Percentiles rank a stretch among this genome's conserved stretches.
phyloP scores from a whole-genome alignment of 2,888 invertebrate species.

The Hyposoter didymator region DNA sequence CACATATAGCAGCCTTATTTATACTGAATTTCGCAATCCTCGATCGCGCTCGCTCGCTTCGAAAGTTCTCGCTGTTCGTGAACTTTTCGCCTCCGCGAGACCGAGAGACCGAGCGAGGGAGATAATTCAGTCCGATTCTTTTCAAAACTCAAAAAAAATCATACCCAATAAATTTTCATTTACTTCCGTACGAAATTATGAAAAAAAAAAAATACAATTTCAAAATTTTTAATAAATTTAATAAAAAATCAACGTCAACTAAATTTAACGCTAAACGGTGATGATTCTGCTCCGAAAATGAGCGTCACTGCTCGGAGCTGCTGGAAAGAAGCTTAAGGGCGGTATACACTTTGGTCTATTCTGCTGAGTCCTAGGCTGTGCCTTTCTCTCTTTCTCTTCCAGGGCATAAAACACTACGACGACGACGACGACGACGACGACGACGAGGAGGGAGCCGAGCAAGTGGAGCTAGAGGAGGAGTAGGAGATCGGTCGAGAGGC shows the following conservation, averaged over 20 bases:
- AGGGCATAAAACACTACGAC: slow-evolving; percentile 44
- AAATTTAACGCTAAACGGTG: neutral
- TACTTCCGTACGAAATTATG: too few relatives aligned
- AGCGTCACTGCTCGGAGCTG: slow-evolving; percentile 21
- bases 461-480: neutral
- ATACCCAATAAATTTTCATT: too few relatives aligned
- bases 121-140: neutral
- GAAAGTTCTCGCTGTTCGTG: slow-evolving; percentile 32
- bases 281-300: neutral
- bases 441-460: neutral
- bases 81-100: slow-evolving; percentile 26
- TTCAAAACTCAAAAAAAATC: too few relatives aligned
- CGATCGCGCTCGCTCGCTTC: slow-evolving; percentile 32
- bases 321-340: slow-evolving; percentile 2
- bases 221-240: too few relatives aligned
- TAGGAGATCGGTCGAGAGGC: slow-evolving; percentile 22
- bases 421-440: neutral
- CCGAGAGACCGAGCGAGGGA: neutral
- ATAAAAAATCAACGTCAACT: neutral
- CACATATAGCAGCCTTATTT: slow-evolving; percentile 29
- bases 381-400: slow-evolving; percentile 7
- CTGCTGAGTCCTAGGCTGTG: slow-evolving; percentile 1
- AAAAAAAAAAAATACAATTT: too few relatives aligned
- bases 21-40: slow-evolving; percentile 34
- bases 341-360: slow-evolving; percentile 26